These are phyloP conservation scores for Noturus placidus DNA, from an alignment of 2,113 vertebrate genomes.

Conservation along the genomic window DNA sequence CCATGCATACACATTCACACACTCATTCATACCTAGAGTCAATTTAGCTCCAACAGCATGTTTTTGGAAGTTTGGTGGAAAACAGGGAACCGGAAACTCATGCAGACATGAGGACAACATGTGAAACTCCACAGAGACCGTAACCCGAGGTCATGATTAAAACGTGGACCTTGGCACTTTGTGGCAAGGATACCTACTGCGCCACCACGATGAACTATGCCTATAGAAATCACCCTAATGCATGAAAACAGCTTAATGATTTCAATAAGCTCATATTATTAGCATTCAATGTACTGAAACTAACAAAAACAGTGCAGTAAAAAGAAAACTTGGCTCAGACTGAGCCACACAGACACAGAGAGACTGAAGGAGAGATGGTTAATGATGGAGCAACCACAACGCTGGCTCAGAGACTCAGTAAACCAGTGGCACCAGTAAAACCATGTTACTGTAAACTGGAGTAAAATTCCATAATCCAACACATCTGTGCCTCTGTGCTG, in stretches of 20 bases:
- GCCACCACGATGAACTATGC: too few relatives aligned
- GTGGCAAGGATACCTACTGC: too few relatives aligned
- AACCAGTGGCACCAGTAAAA: conserved; percentile 61
- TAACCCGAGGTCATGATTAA: neutral
- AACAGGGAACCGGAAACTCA: neutral
- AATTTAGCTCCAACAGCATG: neutral
- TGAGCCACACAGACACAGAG: conserved; percentile 1
- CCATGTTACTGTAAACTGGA: conserved; percentile 64
- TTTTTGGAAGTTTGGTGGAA: neutral
- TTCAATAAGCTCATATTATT: conserved; percentile 8
- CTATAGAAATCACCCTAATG: neutral
- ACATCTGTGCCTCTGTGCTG: conserved; percentile 60
- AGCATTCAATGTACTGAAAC: conserved; percentile 8
- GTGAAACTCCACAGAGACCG: neutral
- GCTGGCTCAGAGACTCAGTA: conserved; percentile 42
- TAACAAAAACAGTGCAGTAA: conserved; percentile 35
- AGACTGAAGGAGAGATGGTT: conserved; percentile 23
- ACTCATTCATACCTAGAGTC: neutral
- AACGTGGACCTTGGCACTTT: neutral
- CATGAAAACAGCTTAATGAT: conserved; percentile 1
- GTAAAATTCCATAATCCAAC: conserved; percentile 66
- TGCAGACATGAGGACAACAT: neutral
- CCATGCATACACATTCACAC: neutral
- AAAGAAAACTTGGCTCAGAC: conserved; percentile 28
- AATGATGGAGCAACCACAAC: conserved; percentile 52